phyloP scores from a whole-genome alignment of 2,797 vertebrate species.

The Helostoma temminkii region DNA sequence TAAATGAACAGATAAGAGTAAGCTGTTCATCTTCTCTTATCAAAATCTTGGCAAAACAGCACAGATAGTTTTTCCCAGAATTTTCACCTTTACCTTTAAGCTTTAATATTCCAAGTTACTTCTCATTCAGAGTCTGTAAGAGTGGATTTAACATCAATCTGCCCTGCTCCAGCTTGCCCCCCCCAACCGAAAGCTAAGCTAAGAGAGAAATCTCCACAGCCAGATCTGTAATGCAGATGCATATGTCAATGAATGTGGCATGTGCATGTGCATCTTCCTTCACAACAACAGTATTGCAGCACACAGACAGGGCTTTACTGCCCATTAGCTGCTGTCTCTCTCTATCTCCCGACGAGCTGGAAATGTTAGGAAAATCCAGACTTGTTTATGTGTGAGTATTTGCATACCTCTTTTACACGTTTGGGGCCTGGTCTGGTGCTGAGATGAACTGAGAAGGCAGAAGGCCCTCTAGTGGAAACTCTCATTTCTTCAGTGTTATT shows the following conservation, averaged over 20 bases:
- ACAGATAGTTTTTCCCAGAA: background rate
- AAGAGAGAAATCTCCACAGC: background rate
- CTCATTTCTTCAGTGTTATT: constrained; percentile 13
- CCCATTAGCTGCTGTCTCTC: background rate
- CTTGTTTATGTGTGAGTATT: constrained; percentile 34
- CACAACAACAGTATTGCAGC: constrained; percentile 6
- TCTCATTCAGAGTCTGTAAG: background rate
- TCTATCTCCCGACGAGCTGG: background rate
- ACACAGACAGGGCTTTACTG: constrained; percentile 1
- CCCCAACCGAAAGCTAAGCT: background rate
- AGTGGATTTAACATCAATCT: too few species aligned
- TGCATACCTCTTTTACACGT: constrained; percentile 83
- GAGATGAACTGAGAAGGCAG: background rate
- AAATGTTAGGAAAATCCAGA: constrained; percentile 3
- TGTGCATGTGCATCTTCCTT: constrained; percentile 9
- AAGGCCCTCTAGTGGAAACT: constrained; percentile 16
- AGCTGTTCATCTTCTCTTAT: too few species aligned
- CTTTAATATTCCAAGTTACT: background rate
- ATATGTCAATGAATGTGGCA: background rate
- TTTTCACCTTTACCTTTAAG: background rate
- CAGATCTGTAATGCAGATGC: constrained; percentile 6
- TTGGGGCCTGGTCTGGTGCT: constrained; percentile 20
- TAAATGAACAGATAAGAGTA: too few species aligned
- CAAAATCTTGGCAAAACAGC: too few species aligned
- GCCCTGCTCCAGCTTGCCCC: too few species aligned